Evolutionary conservation across 2,113 vertebrate species (phyloP).

Genomic region (Sebastes fasciatus): DNA sequence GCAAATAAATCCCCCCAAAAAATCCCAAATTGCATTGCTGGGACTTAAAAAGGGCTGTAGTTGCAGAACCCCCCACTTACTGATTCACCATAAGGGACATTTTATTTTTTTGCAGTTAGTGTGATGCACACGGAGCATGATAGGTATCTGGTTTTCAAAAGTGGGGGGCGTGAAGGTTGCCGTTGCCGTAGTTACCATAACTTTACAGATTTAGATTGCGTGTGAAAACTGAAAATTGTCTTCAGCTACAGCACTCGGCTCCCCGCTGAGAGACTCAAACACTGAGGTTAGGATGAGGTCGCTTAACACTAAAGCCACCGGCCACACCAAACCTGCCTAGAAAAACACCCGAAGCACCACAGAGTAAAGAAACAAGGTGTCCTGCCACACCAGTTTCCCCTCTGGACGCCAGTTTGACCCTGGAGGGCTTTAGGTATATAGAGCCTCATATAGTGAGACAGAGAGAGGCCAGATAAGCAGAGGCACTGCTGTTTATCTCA

Average conservation of each 20-base stretch:
- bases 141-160: background rate
- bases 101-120: slow-evolving; percentile 3
- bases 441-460: slow-evolving; percentile 13
- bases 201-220: background rate
- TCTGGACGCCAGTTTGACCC: slow-evolving; percentile 29
- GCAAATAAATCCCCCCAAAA: too few species aligned
- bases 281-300: slow-evolving; percentile 46
- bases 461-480: slow-evolving; percentile 34
- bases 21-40: too few species aligned
- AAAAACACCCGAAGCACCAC: slow-evolving; percentile 49
- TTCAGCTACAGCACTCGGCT: background rate
- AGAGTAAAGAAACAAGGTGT: slow-evolving; percentile 48
- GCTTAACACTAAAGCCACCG: slow-evolving; percentile 46
- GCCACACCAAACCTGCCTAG: slow-evolving; percentile 44
- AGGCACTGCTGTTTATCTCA: slow-evolving; percentile 48
- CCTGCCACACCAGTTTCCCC: slow-evolving; percentile 11
- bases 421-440: slow-evolving; percentile 7
- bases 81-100: background rate
- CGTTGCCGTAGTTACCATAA: background rate
- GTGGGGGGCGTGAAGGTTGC: background rate
- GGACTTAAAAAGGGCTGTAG: too few species aligned
- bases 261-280: slow-evolving; percentile 41
- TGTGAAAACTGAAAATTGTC: slow-evolving; percentile 7
- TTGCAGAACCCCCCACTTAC: background rate
- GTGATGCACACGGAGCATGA: background rate